Percentiles rank a stretch among this genome's conserved stretches.
Evolutionary conservation across 2,797 vertebrate species (phyloP).

Genomic region (Cheirogaleus major): DNA sequence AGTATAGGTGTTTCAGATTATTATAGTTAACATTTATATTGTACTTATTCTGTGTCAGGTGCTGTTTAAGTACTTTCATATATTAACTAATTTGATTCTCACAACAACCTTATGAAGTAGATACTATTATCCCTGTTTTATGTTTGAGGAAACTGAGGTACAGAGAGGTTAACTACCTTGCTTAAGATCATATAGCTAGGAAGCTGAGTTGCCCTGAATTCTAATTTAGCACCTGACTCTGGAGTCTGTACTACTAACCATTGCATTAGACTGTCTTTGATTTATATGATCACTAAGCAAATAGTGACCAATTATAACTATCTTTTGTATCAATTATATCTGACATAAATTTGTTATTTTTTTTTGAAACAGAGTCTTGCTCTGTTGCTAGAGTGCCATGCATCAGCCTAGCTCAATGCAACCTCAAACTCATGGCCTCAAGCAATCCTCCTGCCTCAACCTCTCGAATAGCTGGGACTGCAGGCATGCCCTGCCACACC

Average conservation of each 20-base stretch:
- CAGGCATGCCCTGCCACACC: neutral
- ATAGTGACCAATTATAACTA: neutral
- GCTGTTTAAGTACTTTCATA: neutral
- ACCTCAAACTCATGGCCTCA: neutral
- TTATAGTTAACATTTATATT: neutral
- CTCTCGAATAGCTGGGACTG: neutral
- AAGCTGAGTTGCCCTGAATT: constrained; percentile 19
- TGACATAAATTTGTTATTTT: neutral
- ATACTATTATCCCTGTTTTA: neutral
- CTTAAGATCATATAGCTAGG: neutral
- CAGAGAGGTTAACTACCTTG: neutral
- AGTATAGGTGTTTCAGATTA: neutral
- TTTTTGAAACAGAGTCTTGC: neutral
- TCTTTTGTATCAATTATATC: neutral
- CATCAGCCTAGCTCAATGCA: neutral
- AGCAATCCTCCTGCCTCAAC: neutral
- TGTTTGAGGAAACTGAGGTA: neutral
- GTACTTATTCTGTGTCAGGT: neutral
- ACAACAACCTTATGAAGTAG: neutral
- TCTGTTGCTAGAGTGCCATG: neutral
- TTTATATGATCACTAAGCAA: constrained; percentile 7
- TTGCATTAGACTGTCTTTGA: neutral
- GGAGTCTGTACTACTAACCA: neutral
- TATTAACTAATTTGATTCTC: neutral
- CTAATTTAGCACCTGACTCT: neutral